Conservation (phyloP, 1,140 invertebrate genomes). For the Bombus picipes region DNA sequence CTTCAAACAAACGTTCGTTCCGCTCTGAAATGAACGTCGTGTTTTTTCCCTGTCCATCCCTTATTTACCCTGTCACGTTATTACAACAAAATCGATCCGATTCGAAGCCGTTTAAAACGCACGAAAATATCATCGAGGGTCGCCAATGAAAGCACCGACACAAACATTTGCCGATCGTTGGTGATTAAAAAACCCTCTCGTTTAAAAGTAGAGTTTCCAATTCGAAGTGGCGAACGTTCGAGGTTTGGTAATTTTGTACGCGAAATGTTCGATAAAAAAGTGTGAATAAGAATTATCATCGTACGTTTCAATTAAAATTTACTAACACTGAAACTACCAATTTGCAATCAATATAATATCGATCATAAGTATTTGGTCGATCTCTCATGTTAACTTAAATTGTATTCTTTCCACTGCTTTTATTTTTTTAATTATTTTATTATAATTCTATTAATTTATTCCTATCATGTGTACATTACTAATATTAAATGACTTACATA, state of each 20-base stretch:
- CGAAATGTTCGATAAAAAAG: too few relatives aligned
- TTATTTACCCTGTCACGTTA: constrained; percentile 29
- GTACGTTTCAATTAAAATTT: background rate
- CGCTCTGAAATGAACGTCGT: background rate
- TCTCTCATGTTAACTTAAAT: too few relatives aligned
- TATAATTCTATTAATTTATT: too few relatives aligned
- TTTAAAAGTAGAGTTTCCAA: background rate
- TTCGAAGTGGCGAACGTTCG: background rate
- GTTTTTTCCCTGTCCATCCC: background rate
- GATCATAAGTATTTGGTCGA: too few relatives aligned
- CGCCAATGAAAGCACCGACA: background rate
- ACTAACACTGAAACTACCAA: too few relatives aligned
- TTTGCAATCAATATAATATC: too few relatives aligned
- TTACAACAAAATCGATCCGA: constrained; percentile 36
- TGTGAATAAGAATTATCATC: background rate
- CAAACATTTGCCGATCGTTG: constrained; percentile 22
- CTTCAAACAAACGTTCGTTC: background rate
- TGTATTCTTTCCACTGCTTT: too few relatives aligned
- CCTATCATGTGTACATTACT: too few relatives aligned
- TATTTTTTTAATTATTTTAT: too few relatives aligned
- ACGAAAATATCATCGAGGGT: background rate
- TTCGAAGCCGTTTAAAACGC: background rate
- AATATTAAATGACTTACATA: too few relatives aligned
- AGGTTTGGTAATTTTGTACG: background rate
- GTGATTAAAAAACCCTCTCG: constrained; percentile 8